Percentiles rank a stretch among this genome's conserved stretches.
phyloP scores from a whole-genome alignment of 2,888 invertebrate species.

The Fabriciana adippe region DNA sequence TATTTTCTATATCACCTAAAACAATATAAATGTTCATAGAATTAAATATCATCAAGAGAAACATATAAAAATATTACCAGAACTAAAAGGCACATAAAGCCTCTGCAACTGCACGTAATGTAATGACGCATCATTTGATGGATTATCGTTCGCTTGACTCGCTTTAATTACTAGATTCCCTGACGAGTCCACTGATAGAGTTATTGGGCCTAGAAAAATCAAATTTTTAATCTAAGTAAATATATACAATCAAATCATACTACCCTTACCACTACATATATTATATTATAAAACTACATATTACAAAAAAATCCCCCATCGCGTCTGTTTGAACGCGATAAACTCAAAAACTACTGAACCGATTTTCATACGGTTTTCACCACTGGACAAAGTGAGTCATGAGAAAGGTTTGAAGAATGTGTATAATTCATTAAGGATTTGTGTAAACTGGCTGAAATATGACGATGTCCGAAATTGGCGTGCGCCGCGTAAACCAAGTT shows the following conservation, averaged over 20 bases:
- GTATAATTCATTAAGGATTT: no score
- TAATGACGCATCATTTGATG: slow-evolving; percentile 47
- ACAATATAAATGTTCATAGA: background rate
- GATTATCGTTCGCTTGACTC: slow-evolving; percentile 58
- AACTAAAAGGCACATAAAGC: slow-evolving; percentile 69
- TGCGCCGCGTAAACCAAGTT: no score
- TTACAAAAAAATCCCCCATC: no score
- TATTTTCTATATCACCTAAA: background rate
- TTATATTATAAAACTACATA: no score
- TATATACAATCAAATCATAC: background rate
- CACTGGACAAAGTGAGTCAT: no score
- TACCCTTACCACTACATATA: background rate
- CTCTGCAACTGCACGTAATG: slow-evolving; percentile 75
- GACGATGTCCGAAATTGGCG: no score
- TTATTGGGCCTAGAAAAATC: slow-evolving; percentile 61
- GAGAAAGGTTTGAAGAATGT: no score
- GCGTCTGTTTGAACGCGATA: no score
- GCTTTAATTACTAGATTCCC: slow-evolving; percentile 75
- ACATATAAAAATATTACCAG: slow-evolving; percentile 52
- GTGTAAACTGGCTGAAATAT: no score
- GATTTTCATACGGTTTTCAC: no score
- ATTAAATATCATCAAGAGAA: background rate
- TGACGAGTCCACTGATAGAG: slow-evolving; percentile 71
- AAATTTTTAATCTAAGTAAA: background rate
- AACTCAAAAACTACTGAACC: no score